Conservation (phyloP, 2,888 invertebrate species). For the Meiosimyza platycephala region DNA sequence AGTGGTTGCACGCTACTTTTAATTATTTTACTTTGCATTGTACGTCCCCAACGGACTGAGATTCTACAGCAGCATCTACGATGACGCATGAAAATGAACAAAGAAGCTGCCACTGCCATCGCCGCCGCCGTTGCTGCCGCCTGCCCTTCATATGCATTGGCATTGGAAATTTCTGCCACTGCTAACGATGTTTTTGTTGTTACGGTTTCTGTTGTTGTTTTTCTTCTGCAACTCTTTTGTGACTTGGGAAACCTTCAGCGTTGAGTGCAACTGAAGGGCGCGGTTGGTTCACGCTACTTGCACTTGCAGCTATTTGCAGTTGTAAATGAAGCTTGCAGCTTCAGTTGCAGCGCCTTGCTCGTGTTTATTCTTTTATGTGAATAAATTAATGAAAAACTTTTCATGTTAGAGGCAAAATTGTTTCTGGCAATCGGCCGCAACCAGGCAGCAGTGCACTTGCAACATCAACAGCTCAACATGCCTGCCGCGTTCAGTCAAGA, state of each 20-base stretch:
- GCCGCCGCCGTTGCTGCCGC: too few relatives aligned
- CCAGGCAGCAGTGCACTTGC: neutral
- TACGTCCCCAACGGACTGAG: neutral
- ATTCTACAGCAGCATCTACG: neutral
- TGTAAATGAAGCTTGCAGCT: too few relatives aligned
- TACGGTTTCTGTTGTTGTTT: too few relatives aligned
- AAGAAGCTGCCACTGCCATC: neutral
- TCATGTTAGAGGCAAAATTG: slow-evolving; percentile 1
- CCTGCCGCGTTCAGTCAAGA: too few relatives aligned
- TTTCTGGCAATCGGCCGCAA: slow-evolving; percentile 15
- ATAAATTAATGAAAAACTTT: slow-evolving; percentile 21
- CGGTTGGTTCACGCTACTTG: neutral
- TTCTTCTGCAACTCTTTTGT: neutral
- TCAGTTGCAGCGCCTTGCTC: too few relatives aligned
- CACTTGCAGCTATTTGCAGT: neutral
- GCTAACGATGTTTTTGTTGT: too few relatives aligned
- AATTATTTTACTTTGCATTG: slow-evolving; percentile 19
- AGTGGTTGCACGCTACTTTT: slow-evolving; percentile 16
- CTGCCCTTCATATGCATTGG: neutral
- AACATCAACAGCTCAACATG: too few relatives aligned
- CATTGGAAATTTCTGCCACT: slow-evolving; percentile 3
- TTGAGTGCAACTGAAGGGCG: slow-evolving; percentile 16
- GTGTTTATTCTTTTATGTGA: neutral
- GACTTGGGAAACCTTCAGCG: neutral
- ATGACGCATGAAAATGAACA: neutral